Conservation (phyloP, 2,888 invertebrate genomes). For the Conchocele bisecta region DNA sequence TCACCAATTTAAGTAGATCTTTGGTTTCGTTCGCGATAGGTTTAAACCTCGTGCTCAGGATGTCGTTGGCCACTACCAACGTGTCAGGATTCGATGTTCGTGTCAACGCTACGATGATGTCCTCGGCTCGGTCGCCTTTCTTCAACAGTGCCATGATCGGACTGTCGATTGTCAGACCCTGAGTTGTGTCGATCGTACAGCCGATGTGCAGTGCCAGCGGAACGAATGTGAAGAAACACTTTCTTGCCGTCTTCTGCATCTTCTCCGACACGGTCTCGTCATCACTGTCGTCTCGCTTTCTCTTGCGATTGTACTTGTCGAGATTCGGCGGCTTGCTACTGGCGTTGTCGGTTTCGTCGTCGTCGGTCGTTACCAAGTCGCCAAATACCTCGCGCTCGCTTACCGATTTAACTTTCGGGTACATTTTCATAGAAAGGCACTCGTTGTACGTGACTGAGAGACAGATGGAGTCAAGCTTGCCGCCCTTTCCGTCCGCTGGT, state of each 20-base stretch:
- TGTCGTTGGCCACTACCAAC: no score
- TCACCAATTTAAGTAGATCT: not conserved
- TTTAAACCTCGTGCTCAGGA: constrained; percentile 1
- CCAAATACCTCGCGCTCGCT: no score
- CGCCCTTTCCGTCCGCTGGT: not conserved
- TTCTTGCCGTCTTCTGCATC: not conserved
- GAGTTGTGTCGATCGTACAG: constrained; percentile 15
- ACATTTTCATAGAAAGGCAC: constrained; percentile 7
- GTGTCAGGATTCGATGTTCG: constrained; percentile 15
- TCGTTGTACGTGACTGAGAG: not conserved
- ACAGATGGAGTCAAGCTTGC: not conserved
- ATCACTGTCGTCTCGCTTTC: not conserved
- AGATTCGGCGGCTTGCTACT: not conserved
- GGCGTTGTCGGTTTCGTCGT: no score
- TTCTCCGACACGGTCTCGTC: constrained; percentile 1
- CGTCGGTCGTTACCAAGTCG: no score
- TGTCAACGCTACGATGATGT: constrained; percentile 16
- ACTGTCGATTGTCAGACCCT: constrained; percentile 11
- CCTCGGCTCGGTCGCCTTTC: constrained; percentile 9
- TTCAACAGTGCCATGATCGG: constrained; percentile 7
- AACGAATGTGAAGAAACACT: constrained; percentile 8
- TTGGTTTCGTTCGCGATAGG: constrained; percentile 1
- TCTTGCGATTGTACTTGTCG: constrained; percentile 2
- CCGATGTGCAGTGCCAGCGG: constrained; percentile 13
- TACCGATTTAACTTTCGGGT: constrained; percentile 5